Evolutionary conservation across 1,140 invertebrate species (phyloP), one percentile per base, ranked within the genome.

Genomic region (Halesus radiatus): DNA sequence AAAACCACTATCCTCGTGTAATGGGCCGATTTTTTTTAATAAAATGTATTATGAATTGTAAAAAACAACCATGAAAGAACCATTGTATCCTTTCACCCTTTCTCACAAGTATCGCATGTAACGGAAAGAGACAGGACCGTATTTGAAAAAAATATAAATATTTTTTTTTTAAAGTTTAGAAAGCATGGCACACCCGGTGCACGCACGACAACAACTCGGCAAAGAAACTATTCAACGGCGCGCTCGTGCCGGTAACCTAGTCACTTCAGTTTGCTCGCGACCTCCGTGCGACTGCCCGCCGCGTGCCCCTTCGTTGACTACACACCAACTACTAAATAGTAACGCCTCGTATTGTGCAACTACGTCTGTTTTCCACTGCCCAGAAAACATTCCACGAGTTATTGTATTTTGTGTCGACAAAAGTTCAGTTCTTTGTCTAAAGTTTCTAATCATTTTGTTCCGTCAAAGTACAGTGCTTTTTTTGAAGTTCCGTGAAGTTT

Each of bases 211-310:
- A 26, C 22, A 32, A 26, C 10, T n/a, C n/a, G 32, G 22, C 16
- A 66, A 22, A 66, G 62, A 32, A 15, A 26, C 26, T 29, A 66
- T 32, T 32, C 62, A n/a, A 4, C 62, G 16, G 16, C 22, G 23
- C 62, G 23, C 29, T 66, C 29, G 62, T 66, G 29, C 62, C 29
- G 16, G 29, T 66, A 66, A 66, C 62, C 62, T 29, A 66, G 62
- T 66, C 62, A 29, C 20, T 60, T 60, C n/a, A 66, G 62, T 66
- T 29, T n/a, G n/a, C 22, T 29, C 16, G 62, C 62, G 62, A n/a
- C 62, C 15, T 22, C 23, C 29, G 29, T 6, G 23, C 23, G 62
- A 32, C 26, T 29, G 62, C 62, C 16, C 29, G 22, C n/a, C 26
- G 62, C 62, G 62, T 3, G 62, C 29, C 26, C 29, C 16, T 32